Percentiles rank a stretch among this genome's conserved stretches.
Conservation (phyloP, 2,113 vertebrate species). For the Salvelinus fontinalis region DNA sequence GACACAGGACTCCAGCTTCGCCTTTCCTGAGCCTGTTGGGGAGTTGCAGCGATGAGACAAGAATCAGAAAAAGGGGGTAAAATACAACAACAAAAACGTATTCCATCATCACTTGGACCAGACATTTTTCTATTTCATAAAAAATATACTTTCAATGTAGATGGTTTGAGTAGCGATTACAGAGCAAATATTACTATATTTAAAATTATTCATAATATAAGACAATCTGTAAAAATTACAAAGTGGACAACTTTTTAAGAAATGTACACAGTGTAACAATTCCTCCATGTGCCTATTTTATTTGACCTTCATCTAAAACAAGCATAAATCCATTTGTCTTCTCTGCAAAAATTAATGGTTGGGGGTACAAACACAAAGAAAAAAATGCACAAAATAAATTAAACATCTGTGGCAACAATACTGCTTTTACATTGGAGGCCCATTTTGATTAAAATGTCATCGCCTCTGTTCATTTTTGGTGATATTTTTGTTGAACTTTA, state of each 20-base stretch:
- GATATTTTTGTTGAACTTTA: conserved; percentile 79
- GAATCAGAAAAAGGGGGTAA: too few relatives aligned
- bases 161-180: neutral
- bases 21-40: too few relatives aligned
- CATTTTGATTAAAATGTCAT: conserved; percentile 78
- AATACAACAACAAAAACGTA: too few relatives aligned
- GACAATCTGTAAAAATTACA: neutral
- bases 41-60: too few relatives aligned
- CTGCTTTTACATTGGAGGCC: conserved; percentile 60
- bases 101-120: neutral
- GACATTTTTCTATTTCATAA: neutral
- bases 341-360: conserved; percentile 41
- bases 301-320: conserved; percentile 60
- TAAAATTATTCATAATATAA: neutral
- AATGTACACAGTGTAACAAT: neutral
- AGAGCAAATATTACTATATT: neutral
- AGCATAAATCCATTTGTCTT: conserved; percentile 52
- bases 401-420: conserved; percentile 65
- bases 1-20: too few relatives aligned
- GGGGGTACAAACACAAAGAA: conserved; percentile 31
- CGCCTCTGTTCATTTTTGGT: conserved; percentile 71
- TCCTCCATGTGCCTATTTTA: neutral
- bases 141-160: neutral
- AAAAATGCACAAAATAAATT: conserved; percentile 56
- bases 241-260: neutral